Percentiles rank a stretch among this genome's conserved stretches.
phyloP scores from a whole-genome alignment of 2,797 vertebrate genomes.

The Paramormyrops hopkinsi region DNA sequence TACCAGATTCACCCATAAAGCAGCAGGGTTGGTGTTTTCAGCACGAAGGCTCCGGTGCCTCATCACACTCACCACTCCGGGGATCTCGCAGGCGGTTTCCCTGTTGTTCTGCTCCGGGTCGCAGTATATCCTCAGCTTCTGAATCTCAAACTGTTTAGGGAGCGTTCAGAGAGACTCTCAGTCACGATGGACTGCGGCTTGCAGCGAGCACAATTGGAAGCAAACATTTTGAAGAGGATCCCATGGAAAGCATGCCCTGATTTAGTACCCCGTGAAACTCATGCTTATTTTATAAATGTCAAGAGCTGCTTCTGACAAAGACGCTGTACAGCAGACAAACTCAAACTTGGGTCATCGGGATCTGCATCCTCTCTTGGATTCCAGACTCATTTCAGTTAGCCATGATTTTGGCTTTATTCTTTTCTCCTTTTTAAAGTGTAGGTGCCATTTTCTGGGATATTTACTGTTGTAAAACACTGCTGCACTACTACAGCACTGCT shows the following conservation, averaged over 20 bases:
- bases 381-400: background rate
- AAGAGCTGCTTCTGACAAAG: background rate
- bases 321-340: background rate
- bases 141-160: slow-evolving; percentile 80
- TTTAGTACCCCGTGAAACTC: background rate
- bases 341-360: background rate
- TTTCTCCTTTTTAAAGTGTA: slow-evolving; percentile 5
- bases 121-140: slow-evolving; percentile 95
- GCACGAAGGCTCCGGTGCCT: background rate
- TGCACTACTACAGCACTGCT: background rate
- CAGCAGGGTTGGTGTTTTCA: slow-evolving; percentile 23
- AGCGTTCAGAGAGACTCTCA: background rate
- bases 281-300: background rate
- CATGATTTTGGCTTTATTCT: background rate
- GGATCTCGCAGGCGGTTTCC: slow-evolving; percentile 93
- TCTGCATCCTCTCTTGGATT: slow-evolving; percentile 1
- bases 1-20: background rate
- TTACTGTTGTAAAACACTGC: background rate
- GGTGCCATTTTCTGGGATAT: background rate
- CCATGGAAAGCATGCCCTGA: background rate
- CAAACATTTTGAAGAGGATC: background rate
- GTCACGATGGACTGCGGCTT: background rate
- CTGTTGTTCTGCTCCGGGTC: slow-evolving; percentile 90
- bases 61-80: slow-evolving; percentile 81
- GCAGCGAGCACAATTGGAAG: background rate